These are phyloP conservation scores for Clusia tigrina DNA, from an alignment of 2,888 invertebrate genomes.

Conservation along the genomic window DNA sequence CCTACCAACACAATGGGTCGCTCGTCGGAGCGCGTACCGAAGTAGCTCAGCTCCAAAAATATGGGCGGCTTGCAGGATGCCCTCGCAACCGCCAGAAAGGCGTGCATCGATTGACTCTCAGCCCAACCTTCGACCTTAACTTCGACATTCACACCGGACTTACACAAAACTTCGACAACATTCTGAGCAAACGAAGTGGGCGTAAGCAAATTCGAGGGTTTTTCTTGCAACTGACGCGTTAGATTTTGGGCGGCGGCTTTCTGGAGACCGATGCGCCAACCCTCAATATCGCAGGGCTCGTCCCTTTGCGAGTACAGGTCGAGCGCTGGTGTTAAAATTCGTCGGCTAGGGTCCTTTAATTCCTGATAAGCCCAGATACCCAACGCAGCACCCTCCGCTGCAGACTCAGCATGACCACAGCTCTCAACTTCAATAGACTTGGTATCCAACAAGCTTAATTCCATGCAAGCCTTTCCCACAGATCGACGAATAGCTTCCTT, in stretches of 20 bases:
- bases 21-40: slow-evolving; percentile 69
- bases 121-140: slow-evolving; percentile 72
- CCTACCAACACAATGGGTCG: slow-evolving; percentile 80
- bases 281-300: slow-evolving; percentile 73
- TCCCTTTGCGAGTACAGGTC: slow-evolving; percentile 68
- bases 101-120: slow-evolving; percentile 79
- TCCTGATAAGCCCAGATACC: slow-evolving; percentile 76
- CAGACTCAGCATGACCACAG: slow-evolving; percentile 77
- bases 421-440: slow-evolving; percentile 74
- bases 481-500: slow-evolving; percentile 79
- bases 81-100: slow-evolving; percentile 77
- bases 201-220: slow-evolving; percentile 81
- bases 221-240: slow-evolving; percentile 78
- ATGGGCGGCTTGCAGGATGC: slow-evolving; percentile 82
- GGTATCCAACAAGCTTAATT: slow-evolving; percentile 68
- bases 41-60: slow-evolving; percentile 80
- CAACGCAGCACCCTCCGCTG: slow-evolving; percentile 79
- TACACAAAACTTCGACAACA: slow-evolving; percentile 64
- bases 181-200: slow-evolving; percentile 81
- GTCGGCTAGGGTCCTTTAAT: slow-evolving; percentile 47
- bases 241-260: slow-evolving; percentile 84
- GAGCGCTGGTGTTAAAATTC: slow-evolving; percentile 51
- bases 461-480: slow-evolving; percentile 70
- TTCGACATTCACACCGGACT: slow-evolving; percentile 61
- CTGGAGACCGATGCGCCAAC: slow-evolving; percentile 76